Evolutionary conservation across 1,140 invertebrate species (phyloP).

Genomic region (Neoseiulus cucumeris): DNA sequence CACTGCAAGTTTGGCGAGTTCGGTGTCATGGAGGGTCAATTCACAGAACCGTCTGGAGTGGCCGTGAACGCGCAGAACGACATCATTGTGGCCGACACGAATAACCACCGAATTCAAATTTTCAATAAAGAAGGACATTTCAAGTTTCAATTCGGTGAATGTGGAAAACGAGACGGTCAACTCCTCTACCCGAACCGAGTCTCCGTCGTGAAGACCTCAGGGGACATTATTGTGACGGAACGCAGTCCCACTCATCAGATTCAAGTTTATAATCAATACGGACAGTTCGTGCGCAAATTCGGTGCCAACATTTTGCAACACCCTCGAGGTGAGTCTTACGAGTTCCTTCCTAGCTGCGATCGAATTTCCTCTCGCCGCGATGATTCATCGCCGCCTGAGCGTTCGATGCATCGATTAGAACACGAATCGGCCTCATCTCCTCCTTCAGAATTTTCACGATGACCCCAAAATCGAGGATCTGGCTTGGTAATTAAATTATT

Average conservation of each 20-base stretch:
- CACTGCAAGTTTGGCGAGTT: conserved; percentile 37
- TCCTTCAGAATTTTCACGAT: too few species aligned
- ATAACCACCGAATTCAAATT: conserved; percentile 19
- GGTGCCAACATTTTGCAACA: conserved; percentile 96
- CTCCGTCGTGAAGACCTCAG: conserved; percentile 83
- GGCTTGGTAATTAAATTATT: too few species aligned
- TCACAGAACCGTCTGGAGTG: conserved; percentile 36
- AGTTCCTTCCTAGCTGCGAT: too few species aligned
- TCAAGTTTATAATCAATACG: conserved; percentile 98
- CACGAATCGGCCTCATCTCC: too few species aligned
- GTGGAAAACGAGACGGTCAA: conserved; percentile 73
- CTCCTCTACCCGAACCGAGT: conserved; percentile 93
- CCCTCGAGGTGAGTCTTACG: conserved; percentile 49
- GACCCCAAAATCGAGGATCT: too few species aligned
- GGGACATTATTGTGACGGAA: conserved; percentile 97
- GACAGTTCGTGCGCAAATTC: conserved; percentile 95
- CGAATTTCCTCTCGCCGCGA: too few species aligned
- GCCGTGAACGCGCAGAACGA: conserved; percentile 35
- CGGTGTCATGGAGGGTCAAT: conserved; percentile 34
- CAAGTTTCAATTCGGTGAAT: conserved; percentile 99
- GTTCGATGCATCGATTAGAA: too few species aligned
- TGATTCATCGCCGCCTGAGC: too few species aligned
- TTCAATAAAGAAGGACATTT: conserved; percentile 98
- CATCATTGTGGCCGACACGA: conserved; percentile 32
- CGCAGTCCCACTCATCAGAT: conserved; percentile 86